Base-by-base conservation (phyloP, 2,888 invertebrate species). In the Oscheius sp. region DNA sequence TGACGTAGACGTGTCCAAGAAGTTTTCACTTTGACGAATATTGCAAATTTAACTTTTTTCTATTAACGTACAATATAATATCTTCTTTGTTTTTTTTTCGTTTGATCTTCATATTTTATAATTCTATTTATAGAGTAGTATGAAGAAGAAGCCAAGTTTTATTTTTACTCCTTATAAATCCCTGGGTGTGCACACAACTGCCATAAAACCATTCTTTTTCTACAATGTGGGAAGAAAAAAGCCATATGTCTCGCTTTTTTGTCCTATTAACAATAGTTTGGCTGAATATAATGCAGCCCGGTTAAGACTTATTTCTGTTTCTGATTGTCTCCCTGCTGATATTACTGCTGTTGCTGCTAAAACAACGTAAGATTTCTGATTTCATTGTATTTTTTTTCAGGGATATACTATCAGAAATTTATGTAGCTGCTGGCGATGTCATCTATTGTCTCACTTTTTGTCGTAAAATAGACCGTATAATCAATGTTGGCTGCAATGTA, bases 291-390 rank as follows among this genome's bases (percentile, higher is more conserved):
- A 61, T 50, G 67, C 67, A 14, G 28, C 26, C 20, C 49, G 49
- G n/a, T 44, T 67, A 12, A 33, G 67, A 8, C 9, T 30, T 20
- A 44, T 67, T 22, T 20, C 62, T 9, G 44, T 49, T 38, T 67
- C 67, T 14, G 62, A 67, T 36, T 51, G 61, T 50, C 45, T 67
- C 6, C 67, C 67, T 9, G 51, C 50, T 12, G 54, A 51, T 24
- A 62, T 67, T n/a, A 62, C 61, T 22, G 61, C 61, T 12, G 50
- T 67, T 17, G 62, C 62, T 22, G 67, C 28, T 2, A 62, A 36
- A 33, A 86, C 86, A 5, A 68, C 73, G 36, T 84, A 36, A n/a
- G 26, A 9, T 26, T 61, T 38, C 24, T 14, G 6, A n/a, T 26
- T 44, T 9, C 12, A 2, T 3, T 2, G 1, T 26, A 59, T 24